Conservation (phyloP, 1,140 invertebrate species). For the Atopsyche davidsoni region DNA sequence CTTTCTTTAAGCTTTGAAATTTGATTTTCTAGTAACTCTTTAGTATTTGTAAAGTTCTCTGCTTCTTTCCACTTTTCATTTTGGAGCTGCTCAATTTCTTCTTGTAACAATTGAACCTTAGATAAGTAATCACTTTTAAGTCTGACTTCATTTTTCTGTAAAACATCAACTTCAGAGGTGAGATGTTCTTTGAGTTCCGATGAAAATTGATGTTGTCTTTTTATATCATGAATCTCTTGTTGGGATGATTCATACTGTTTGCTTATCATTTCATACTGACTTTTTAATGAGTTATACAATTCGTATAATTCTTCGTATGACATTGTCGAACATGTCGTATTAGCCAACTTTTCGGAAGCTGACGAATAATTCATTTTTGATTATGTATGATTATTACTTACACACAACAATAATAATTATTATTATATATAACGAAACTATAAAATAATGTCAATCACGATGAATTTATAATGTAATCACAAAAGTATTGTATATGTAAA, state of each 20-base stretch:
- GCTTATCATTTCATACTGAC: constrained; percentile 39
- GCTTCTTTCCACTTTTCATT: constrained; percentile 32
- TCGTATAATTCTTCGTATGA: constrained; percentile 39
- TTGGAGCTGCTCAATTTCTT: constrained; percentile 37
- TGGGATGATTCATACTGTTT: constrained; percentile 37
- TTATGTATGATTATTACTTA: too few species aligned
- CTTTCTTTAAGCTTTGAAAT: constrained; percentile 13
- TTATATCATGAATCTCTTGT: constrained; percentile 44
- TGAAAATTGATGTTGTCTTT: constrained; percentile 41
- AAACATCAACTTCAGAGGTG: constrained; percentile 38
- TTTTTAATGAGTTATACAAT: constrained; percentile 40
- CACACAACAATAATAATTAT: too few species aligned
- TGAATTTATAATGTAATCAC: too few species aligned
- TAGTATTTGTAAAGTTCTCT: constrained; percentile 18
- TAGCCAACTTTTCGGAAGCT: not conserved
- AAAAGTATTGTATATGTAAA: too few species aligned
- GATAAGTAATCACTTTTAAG: constrained; percentile 35
- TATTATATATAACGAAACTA: too few species aligned
- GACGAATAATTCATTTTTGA: constrained; percentile 13
- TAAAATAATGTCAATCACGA: too few species aligned
- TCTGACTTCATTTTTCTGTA: constrained; percentile 38
- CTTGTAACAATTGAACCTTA: constrained; percentile 36
- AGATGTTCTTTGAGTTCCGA: constrained; percentile 43
- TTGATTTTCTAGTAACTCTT: constrained; percentile 21
- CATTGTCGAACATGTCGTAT: not conserved